These are phyloP conservation scores for Entomobrya proxima DNA, from an alignment of 2,888 invertebrate genomes.

Conservation along the genomic window DNA sequence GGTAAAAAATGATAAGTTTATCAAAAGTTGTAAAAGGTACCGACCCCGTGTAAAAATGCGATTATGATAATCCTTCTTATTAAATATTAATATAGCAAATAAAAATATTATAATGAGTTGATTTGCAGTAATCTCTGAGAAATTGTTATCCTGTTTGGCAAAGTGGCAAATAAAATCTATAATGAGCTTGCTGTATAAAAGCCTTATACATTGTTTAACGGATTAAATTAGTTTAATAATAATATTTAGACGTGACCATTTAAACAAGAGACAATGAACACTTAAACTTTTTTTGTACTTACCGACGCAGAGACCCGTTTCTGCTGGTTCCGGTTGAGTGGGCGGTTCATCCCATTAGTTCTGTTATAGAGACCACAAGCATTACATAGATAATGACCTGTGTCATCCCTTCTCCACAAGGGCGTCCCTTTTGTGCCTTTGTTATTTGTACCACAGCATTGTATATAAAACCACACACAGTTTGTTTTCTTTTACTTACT, in stretches of 20 bases:
- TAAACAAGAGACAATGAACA: not conserved
- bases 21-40: not conserved
- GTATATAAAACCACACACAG: constrained; percentile 14
- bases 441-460: constrained; percentile 1
- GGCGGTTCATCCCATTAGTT: constrained; percentile 85
- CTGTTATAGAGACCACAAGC: constrained; percentile 83
- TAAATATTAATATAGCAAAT: constrained; percentile 19
- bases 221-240: constrained; percentile 17
- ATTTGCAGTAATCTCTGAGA: not conserved
- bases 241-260: not conserved
- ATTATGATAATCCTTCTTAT: not conserved
- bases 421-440: constrained; percentile 67
- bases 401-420: constrained; percentile 68
- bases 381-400: constrained; percentile 81
- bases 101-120: not conserved
- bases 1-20: not conserved
- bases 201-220: not conserved
- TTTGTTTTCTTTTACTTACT: constrained; percentile 5
- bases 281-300: constrained; percentile 45
- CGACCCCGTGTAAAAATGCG: not conserved
- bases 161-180: not conserved
- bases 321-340: constrained; percentile 84
- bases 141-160: not conserved
- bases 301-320: constrained; percentile 78
- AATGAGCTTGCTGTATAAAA: not conserved